A percentile compares a stretch with the other conserved stretches of the same genome.
Evolutionary conservation across 2,113 vertebrate species (phyloP).

Genomic region (Hemibagrus wyckioides): DNA sequence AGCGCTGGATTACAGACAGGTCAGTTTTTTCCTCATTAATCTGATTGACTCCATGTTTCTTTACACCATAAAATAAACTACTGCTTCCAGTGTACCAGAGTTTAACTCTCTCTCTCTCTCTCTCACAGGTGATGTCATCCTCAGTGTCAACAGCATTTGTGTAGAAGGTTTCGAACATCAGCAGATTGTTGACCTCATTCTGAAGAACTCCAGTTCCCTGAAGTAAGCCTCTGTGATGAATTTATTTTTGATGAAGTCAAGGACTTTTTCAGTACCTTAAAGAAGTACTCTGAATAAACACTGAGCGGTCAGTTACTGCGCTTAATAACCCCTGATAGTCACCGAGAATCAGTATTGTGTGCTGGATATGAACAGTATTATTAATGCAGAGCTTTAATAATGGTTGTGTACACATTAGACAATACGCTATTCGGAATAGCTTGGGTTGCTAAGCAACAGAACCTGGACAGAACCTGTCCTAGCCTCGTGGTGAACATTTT

Average conservation of each 20-base stretch:
- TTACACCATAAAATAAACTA: background rate
- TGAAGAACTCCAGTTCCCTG: slow-evolving; percentile 70
- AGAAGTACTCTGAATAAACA: background rate
- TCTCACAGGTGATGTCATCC: slow-evolving; percentile 77
- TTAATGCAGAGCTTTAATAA: background rate
- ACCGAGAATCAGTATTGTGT: background rate
- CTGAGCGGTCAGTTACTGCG: background rate
- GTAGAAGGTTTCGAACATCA: slow-evolving; percentile 73
- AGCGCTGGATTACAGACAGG: slow-evolving; percentile 74
- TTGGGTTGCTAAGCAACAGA: too few species aligned
- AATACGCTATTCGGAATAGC: too few species aligned
- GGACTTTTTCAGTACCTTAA: background rate
- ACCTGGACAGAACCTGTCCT: too few species aligned
- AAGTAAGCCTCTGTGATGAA: slow-evolving; percentile 66
- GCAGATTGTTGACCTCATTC: slow-evolving; percentile 79
- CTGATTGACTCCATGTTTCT: background rate
- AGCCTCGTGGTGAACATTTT: too few species aligned
- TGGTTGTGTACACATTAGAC: background rate
- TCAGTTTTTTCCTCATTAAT: slow-evolving; percentile 54
- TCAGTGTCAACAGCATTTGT: slow-evolving; percentile 73
- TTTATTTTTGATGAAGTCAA: background rate
- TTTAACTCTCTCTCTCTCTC: background rate
- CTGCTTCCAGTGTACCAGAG: background rate
- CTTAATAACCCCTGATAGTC: background rate
- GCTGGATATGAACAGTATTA: background rate